Percentiles rank a stretch among this genome's conserved stretches.
Evolutionary conservation across 2,797 vertebrate genomes (phyloP).

Genomic region (Hapalemur alaotrensis): DNA sequence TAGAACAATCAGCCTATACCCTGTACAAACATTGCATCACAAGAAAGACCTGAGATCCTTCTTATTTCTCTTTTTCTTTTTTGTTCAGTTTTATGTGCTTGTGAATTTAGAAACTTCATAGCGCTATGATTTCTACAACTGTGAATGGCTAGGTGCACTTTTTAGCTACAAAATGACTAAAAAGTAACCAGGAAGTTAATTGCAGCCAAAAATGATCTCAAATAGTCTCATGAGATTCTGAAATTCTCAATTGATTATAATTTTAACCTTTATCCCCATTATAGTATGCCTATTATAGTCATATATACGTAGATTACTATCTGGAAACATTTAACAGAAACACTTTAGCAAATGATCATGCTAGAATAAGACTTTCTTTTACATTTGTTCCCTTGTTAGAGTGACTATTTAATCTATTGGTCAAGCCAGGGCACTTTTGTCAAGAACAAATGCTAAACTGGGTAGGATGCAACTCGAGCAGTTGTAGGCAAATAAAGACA

Average conservation of each 20-base stretch:
- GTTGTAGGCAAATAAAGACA: not conserved
- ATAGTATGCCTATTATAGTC: not conserved
- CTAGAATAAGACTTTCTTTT: not conserved
- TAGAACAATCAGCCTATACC: not conserved
- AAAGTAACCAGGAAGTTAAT: slow-evolving; percentile 1
- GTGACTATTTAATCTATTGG: not conserved
- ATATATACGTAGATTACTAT: not conserved
- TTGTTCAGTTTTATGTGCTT: not conserved
- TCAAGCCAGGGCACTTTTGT: not conserved
- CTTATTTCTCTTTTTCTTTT: not conserved
- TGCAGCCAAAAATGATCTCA: not conserved
- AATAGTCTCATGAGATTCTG: slow-evolving; percentile 5
- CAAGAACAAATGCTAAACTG: not conserved
- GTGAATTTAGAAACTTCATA: not conserved
- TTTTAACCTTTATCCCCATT: slow-evolving; percentile 14
- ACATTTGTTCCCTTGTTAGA: not conserved
- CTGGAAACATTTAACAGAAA: slow-evolving; percentile 38
- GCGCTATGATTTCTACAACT: not conserved
- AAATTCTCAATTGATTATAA: not conserved
- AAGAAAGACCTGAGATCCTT: not conserved
- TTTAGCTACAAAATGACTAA: not conserved
- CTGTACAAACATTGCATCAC: not conserved
- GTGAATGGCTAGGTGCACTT: not conserved
- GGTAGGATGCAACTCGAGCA: not conserved
- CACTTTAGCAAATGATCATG: slow-evolving; percentile 3